Evolutionary conservation across 2,888 invertebrate species (phyloP).

Genomic region (Nipponacmea schrenckii): DNA sequence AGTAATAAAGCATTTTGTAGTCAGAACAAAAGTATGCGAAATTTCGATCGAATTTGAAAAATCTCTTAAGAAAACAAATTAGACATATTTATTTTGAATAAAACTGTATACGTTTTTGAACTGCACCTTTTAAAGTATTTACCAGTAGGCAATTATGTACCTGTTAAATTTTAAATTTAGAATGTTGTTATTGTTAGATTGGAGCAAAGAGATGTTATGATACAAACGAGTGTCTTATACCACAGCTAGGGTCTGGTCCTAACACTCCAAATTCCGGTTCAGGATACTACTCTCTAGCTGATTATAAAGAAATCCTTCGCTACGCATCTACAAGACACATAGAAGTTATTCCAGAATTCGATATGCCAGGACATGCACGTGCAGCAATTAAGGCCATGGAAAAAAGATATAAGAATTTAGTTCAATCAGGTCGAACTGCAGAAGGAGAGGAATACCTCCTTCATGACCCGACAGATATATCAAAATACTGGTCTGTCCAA

Average conservation of each 20-base stretch:
- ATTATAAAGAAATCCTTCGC: slow-evolving; percentile 30
- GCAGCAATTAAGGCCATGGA: slow-evolving; percentile 47
- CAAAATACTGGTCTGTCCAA: slow-evolving; percentile 29
- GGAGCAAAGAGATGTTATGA: slow-evolving; percentile 38
- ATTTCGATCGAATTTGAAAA: no score
- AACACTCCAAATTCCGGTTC: slow-evolving; percentile 23
- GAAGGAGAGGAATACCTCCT: slow-evolving; percentile 26
- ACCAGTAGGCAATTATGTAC: no score
- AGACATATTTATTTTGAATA: no score
- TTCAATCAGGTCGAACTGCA: not conserved
- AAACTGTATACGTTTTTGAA: no score
- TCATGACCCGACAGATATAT: slow-evolving; percentile 26
- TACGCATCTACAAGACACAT: slow-evolving; percentile 34
- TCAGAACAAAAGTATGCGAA: no score
- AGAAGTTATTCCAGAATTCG: slow-evolving; percentile 52
- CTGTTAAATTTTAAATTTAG: no score
- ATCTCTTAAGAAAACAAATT: no score
- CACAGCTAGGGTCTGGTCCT: slow-evolving; percentile 38
- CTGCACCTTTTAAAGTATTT: no score
- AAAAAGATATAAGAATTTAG: slow-evolving; percentile 17
- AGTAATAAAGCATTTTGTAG: no score
- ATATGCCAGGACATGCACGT: slow-evolving; percentile 45
- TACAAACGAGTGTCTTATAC: slow-evolving; percentile 34
- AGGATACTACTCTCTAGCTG: slow-evolving; percentile 29
- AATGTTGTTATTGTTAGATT: slow-evolving; percentile 25